A percentile compares a stretch with the other conserved stretches of the same genome.
These are phyloP conservation scores for Gymnodraco acuticeps DNA, from an alignment of 2,797 vertebrate genomes.

Conservation along the genomic window DNA sequence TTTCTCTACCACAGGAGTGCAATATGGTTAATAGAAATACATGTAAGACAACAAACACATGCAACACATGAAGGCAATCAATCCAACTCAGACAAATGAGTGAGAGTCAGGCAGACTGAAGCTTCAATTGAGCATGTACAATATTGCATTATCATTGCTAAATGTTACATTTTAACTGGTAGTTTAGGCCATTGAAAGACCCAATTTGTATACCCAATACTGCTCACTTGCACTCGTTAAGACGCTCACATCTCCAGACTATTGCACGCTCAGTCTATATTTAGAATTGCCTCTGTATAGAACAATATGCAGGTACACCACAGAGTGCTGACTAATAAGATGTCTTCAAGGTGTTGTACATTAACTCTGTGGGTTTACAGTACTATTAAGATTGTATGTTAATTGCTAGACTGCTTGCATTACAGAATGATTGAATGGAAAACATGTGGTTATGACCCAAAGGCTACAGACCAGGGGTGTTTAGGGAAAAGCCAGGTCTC, in stretches of 20 bases:
- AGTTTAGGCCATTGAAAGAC: slow-evolving; percentile 13
- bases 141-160: background rate
- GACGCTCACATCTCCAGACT: slow-evolving; percentile 4
- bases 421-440: slow-evolving; percentile 24
- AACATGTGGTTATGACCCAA: slow-evolving; percentile 8
- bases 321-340: slow-evolving; percentile 43
- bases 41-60: slow-evolving; percentile 3
- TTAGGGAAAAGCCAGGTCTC: background rate
- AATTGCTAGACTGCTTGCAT: slow-evolving; percentile 11
- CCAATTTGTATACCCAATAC: slow-evolving; percentile 22
- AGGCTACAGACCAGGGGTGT: background rate
- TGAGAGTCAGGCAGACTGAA: background rate
- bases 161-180: background rate
- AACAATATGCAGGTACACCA: slow-evolving; percentile 43
- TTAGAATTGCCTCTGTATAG: slow-evolving; percentile 35
- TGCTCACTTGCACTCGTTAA: background rate
- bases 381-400: slow-evolving; percentile 24
- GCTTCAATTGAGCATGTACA: background rate
- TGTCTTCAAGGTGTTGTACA: slow-evolving; percentile 50
- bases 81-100: background rate
- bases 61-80: slow-evolving; percentile 23
- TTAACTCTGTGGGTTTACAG: slow-evolving; percentile 17
- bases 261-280: background rate
- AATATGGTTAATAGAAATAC: slow-evolving; percentile 14
- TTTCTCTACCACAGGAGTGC: slow-evolving; percentile 37